Base-by-base conservation (phyloP, 2,113 vertebrate species). In the Callipepla californica region DNA sequence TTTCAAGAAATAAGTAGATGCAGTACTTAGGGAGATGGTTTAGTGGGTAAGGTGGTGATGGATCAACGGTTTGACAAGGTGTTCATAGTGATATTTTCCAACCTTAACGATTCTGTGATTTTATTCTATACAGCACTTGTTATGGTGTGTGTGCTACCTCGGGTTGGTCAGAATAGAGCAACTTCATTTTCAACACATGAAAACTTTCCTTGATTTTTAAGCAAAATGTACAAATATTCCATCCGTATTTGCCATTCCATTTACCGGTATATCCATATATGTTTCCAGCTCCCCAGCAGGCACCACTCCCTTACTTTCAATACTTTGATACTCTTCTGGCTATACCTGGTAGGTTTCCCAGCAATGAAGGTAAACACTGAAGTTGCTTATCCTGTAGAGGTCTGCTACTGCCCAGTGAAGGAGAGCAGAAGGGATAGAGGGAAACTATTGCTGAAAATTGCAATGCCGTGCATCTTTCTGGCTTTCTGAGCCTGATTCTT, bases 361-460 rank as follows among this genome's bases (percentile, higher is more conserved):
- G 28, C 51, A 53, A 3, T 32, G 23, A 67, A 66, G 58, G 26
- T 20, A 42, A 75, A 55, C 7, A 17, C 6, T 50, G 42, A 69
- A 38, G 36, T 4, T 22, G 45, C 38, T 42, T 4, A 13, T 61
- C 7, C 59, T 61, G n/a, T 70, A 51, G 44, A 58, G 12, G 17
- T 51, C 26, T 58, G 22, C 32, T 81, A 18, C 42, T 65, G 32
- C 42, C 18, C 4, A 5, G 17, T 16, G 47, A 36, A 67, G 25
- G 5, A 7, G 25, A 38, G 9, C 5, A 10, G 10, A 20, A 83
- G 9, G 5, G 23, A 22, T 23, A 40, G 40, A 25, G 61, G 23
- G 32, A 65, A 72, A n/a, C 32, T 72, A 2, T 0, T n/a, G 40
- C 6, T 0, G 1, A 34, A 57, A 81, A 53, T 17, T 62, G 53